These are phyloP conservation scores for Rhopalosiphum padi DNA, from an alignment of 1,140 invertebrate genomes.

Conservation along the genomic window DNA sequence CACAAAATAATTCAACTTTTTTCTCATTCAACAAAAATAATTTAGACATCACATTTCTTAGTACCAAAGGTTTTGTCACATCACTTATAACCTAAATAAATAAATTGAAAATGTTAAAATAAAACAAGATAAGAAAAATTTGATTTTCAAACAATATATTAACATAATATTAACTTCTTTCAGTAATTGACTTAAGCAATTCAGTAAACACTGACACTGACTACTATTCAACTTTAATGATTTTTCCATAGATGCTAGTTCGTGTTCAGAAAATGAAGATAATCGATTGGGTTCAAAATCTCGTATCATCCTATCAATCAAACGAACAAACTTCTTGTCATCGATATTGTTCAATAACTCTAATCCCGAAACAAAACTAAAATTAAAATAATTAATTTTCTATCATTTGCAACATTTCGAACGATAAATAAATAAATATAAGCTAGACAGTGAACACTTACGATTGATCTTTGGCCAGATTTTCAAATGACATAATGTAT, in stretches of 20 bases:
- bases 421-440: background rate
- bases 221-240: slow-evolving; percentile 13
- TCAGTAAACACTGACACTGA: slow-evolving; percentile 22
- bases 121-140: background rate
- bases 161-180: slow-evolving; percentile 24
- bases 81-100: slow-evolving; percentile 39
- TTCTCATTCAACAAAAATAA: background rate
- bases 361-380: slow-evolving; percentile 37
- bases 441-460: background rate
- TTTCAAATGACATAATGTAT: slow-evolving; percentile 29
- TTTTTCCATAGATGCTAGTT: slow-evolving; percentile 24
- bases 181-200: slow-evolving; percentile 35
- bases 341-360: background rate
- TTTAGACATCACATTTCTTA: slow-evolving; percentile 18
- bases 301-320: slow-evolving; percentile 30
- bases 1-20: slow-evolving; percentile 41
- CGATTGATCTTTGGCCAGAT: background rate
- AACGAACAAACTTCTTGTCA: slow-evolving; percentile 33
- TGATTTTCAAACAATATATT: background rate
- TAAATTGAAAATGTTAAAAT: background rate
- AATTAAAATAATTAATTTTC: background rate
- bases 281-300: slow-evolving; percentile 37
- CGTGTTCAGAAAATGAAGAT: slow-evolving; percentile 7
- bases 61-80: slow-evolving; percentile 31
- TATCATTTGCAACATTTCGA: background rate